Base-by-base conservation (phyloP, 2,113 vertebrate genomes). In the Antechinus flavipes region DNA sequence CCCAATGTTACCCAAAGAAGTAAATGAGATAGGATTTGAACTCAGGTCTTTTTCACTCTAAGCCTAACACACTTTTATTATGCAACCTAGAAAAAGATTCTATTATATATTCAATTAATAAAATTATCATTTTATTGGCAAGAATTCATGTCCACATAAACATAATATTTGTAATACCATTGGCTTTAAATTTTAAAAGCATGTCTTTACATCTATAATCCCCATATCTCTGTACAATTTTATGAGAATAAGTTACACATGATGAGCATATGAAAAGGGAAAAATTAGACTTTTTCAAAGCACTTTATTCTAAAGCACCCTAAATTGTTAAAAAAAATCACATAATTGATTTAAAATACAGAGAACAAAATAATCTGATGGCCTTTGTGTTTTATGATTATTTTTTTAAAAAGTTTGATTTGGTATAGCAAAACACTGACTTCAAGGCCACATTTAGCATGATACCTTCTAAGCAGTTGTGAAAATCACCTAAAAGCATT, bases 151-250 rank as follows among this genome's bases (percentile, higher is more conserved):
- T 95, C 2, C 42, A 84, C 92, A 61, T 54, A 42, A 89, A 93
- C 23, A 30, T 35, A 89, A 90, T 91, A 35, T 95, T 47, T 76
- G 7, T 58, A 92, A 94, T 96, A 90, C 89, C 96, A 92, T 58
- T 93, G 91, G 95, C 91, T 93, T 89, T 1, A 49, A 30, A 68
- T 94, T 97, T 97, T 92, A 95, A 56, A 91, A 93, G 92, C 89
- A 96, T 46, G 92, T 16, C 94, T 96, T 96, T 54, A 50, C 94
- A 93, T 93, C 95, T 93, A 5, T 53, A 53, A 95, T 90, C 95
- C 84, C 89, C 89, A 76, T 90, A 10, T 96, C 90, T 92, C 35
- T 93, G 52, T 96, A 92, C 96, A 56, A 7, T 46, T 95, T 93
- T 54, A 68, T 84, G n/a, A 84, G 68, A 84, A 42, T 19, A 96